Percentiles rank a stretch among this genome's conserved stretches.
phyloP scores from a whole-genome alignment of 2,113 vertebrate species.

The Microcebus griseorufus region DNA sequence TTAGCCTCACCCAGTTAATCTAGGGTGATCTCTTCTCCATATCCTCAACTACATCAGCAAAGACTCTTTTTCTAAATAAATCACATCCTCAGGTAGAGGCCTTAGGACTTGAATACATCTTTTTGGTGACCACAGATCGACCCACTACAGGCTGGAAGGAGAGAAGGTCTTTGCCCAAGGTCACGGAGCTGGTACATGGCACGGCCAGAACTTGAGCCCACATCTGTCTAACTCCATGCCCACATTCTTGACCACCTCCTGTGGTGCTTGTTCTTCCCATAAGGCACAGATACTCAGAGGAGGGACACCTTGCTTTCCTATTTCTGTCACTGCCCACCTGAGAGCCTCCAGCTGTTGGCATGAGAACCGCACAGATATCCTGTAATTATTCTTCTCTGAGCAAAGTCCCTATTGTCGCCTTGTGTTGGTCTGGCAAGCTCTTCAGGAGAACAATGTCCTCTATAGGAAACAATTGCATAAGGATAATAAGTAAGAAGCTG shows the following conservation, averaged over 20 bases:
- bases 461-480: background rate
- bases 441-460: background rate
- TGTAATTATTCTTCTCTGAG: background rate
- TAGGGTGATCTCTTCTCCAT: background rate
- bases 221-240: background rate
- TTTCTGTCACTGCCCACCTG: background rate
- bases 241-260: background rate
- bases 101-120: background rate
- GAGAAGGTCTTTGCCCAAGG: background rate
- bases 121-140: background rate
- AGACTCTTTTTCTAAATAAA: background rate
- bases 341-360: no score
- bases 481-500: background rate
- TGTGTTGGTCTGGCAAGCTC: background rate
- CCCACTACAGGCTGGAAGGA: no score
- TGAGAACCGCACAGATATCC: background rate
- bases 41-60: background rate
- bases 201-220: background rate
- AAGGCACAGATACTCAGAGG: background rate
- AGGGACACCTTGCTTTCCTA: background rate
- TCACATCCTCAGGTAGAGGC: background rate
- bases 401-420: background rate
- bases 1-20: background rate
- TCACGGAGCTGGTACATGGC: rapidly evolving
- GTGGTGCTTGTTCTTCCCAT: background rate